phyloP scores from a whole-genome alignment of 2,888 invertebrate species.

The Drosophila siamana region DNA sequence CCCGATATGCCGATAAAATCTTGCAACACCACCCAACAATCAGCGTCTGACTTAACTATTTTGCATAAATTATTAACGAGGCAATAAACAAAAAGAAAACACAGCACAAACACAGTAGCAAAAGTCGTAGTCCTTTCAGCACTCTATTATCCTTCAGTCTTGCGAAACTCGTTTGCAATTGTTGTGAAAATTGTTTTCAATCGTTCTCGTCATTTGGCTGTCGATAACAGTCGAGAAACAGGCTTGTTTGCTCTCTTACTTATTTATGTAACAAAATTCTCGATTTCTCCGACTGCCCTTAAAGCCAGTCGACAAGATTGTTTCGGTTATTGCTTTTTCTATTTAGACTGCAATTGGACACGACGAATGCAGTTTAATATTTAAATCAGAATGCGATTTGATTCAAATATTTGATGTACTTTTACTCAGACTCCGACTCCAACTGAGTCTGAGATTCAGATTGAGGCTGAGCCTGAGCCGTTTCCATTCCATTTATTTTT shows the following conservation, averaged over 20 bases:
- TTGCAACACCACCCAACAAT: background rate
- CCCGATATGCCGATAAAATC: background rate
- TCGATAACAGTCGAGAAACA: constrained; percentile 13
- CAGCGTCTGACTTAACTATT: constrained; percentile 9
- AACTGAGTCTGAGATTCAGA: no score
- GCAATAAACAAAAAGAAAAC: constrained; percentile 7
- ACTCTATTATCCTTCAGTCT: constrained; percentile 10
- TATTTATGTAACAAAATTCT: constrained; percentile 46
- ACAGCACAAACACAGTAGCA: constrained; percentile 4
- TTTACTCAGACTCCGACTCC: no score
- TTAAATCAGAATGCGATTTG: constrained; percentile 9
- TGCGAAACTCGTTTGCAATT: constrained; percentile 38
- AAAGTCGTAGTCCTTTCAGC: constrained; percentile 1
- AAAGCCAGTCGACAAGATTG: background rate
- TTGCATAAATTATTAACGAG: constrained; percentile 50
- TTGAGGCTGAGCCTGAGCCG: constrained; percentile 33
- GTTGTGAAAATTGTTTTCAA: constrained; percentile 55
- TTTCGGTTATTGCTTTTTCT: constrained; percentile 10
- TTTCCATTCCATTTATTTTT: constrained; percentile 32
- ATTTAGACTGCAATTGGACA: background rate
- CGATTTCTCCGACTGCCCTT: constrained; percentile 16
- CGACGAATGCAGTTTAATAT: constrained; percentile 10
- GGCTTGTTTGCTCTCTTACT: constrained; percentile 40
- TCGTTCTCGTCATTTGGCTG: constrained; percentile 18
- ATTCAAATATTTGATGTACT: constrained; percentile 10